phyloP scores from a whole-genome alignment of 2,888 invertebrate genomes.

The Tetragnatha montana region DNA sequence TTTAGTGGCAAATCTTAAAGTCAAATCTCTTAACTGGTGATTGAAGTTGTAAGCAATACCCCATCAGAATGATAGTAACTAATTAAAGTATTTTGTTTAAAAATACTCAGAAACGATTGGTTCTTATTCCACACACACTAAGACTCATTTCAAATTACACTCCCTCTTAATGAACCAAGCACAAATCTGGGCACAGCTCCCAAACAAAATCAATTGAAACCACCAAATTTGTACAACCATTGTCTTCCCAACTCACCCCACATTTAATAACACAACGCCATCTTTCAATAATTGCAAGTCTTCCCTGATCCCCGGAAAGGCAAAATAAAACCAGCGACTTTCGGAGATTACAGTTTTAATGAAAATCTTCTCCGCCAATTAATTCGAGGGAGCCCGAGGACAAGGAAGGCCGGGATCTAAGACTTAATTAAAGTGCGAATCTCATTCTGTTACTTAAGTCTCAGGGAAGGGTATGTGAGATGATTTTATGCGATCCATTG shows the following conservation, averaged over 20 bases:
- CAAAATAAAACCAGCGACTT: slow-evolving; percentile 7
- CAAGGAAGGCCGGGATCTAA: slow-evolving; percentile 3
- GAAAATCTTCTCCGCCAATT: slow-evolving; percentile 23
- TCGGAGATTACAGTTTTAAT: slow-evolving; percentile 22
- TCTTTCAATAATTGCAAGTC: slow-evolving; percentile 1
- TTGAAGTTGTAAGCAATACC: too few relatives aligned
- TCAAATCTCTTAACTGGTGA: too few relatives aligned
- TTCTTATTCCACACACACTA: too few relatives aligned
- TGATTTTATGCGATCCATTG: not conserved
- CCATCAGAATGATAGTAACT: too few relatives aligned
- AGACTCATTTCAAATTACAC: too few relatives aligned
- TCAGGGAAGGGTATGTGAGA: not conserved
- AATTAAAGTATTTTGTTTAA: too few relatives aligned
- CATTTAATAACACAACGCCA: not conserved
- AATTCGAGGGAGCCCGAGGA: slow-evolving; percentile 15
- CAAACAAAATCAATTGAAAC: not conserved
- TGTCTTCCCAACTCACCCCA: not conserved
- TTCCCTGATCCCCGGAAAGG: not conserved
- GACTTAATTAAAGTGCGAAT: slow-evolving; percentile 47
- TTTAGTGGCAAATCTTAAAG: too few relatives aligned
- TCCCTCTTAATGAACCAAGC: too few relatives aligned
- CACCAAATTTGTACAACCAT: not conserved
- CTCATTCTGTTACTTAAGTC: slow-evolving; percentile 20
- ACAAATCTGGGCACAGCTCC: not conserved
- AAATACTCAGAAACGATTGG: too few relatives aligned